Percentiles rank a stretch among this genome's conserved stretches.
phyloP scores from a whole-genome alignment of 2,113 vertebrate species.

The Lanius ludovicianus region DNA sequence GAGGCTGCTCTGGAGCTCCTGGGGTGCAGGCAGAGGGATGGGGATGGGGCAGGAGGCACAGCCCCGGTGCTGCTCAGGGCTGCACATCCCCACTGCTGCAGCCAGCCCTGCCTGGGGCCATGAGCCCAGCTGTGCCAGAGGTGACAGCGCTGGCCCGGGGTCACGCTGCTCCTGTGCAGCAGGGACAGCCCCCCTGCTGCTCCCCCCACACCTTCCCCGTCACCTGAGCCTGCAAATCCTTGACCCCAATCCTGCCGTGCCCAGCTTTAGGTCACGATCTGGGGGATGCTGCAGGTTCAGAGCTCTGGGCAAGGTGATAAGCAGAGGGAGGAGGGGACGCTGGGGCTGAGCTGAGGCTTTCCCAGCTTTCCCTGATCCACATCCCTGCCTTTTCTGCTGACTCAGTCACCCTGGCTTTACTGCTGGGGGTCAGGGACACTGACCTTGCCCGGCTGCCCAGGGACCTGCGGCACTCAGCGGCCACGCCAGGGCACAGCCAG shows the following conservation, averaged over 20 bases:
- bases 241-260: slow-evolving; percentile 55
- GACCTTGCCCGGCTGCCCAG: slow-evolving; percentile 77
- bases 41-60: not conserved
- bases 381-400: slow-evolving; percentile 72
- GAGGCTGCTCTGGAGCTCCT: not conserved
- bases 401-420: slow-evolving; percentile 80
- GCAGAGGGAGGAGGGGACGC: not conserved
- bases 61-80: not conserved
- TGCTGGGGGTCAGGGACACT: slow-evolving; percentile 45
- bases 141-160: not conserved
- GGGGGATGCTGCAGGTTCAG: not conserved
- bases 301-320: not conserved
- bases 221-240: slow-evolving; percentile 14
- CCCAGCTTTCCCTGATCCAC: slow-evolving; percentile 33
- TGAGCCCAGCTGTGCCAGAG: no score
- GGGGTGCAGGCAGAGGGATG: not conserved
- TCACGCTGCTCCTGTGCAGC: not conserved
- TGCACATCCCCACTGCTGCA: not conserved
- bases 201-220: not conserved
- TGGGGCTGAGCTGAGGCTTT: slow-evolving; percentile 3
- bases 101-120: no score
- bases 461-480: slow-evolving; percentile 54
- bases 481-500: not conserved
- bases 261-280: not conserved
- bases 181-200: not conserved